Conservation (phyloP, 2,113 vertebrate genomes). For the Numida meleagris region DNA sequence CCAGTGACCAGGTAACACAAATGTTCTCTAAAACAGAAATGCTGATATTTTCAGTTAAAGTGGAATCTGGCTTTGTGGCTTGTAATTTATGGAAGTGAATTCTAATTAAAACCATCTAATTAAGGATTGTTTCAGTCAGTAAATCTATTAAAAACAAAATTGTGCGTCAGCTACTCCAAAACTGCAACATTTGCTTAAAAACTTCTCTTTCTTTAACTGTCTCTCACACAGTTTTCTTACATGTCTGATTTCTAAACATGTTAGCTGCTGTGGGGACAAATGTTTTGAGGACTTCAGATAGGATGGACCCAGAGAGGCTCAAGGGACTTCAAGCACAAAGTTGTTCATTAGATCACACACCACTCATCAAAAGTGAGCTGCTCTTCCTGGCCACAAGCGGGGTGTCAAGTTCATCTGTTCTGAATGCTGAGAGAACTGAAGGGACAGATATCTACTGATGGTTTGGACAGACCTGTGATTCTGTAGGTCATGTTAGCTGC, state of each 20-base stretch:
- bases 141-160: conserved; percentile 5
- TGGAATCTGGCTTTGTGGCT: not conserved
- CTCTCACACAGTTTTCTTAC: not conserved
- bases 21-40: not conserved
- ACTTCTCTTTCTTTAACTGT: not conserved
- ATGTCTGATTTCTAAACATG: not conserved
- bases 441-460: not conserved
- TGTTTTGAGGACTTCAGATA: not conserved
- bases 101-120: conserved; percentile 26
- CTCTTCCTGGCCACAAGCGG: not conserved
- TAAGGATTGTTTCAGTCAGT: conserved; percentile 15
- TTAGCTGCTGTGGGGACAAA: not conserved
- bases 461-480: not conserved
- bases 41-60: not conserved
- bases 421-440: not conserved
- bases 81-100: not conserved
- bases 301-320: not conserved
- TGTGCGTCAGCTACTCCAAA: not conserved
- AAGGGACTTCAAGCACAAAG: not conserved
- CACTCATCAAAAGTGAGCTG: not conserved
- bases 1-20: not conserved
- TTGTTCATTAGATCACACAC: not conserved
- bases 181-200: conserved; percentile 4
- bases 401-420: not conserved
- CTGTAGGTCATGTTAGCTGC: not conserved